These are phyloP conservation scores for Peromyscus leucopus DNA, from an alignment of 2,113 vertebrate genomes.

Conservation along the genomic window DNA sequence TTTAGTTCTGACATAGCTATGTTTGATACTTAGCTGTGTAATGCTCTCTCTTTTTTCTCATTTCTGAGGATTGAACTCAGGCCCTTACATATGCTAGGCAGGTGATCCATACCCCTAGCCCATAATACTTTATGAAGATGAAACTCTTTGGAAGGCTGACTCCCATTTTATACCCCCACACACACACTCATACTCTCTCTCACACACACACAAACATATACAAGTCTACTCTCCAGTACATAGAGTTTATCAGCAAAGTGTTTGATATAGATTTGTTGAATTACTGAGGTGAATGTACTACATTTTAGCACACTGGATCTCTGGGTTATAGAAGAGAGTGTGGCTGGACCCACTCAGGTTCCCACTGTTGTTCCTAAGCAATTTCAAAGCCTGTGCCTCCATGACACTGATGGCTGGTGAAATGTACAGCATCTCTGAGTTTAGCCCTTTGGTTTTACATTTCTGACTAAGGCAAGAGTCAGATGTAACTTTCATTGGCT, in stretches of 20 bases:
- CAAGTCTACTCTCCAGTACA: neutral
- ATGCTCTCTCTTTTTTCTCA: neutral
- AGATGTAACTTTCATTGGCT: neutral
- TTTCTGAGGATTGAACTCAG: neutral
- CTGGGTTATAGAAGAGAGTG: neutral
- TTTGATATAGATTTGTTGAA: slow-evolving; percentile 47
- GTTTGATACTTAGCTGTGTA: neutral
- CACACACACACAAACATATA: neutral
- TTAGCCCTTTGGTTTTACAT: neutral
- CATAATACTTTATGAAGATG: neutral
- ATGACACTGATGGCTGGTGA: neutral
- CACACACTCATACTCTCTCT: too few relatives aligned
- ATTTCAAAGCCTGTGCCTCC: neutral
- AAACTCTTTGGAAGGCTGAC: neutral
- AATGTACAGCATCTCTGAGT: neutral
- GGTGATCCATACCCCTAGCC: too few relatives aligned
- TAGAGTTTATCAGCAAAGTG: neutral
- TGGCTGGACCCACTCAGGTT: neutral
- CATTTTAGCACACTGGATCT: neutral
- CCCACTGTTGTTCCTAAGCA: neutral
- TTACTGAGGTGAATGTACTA: slow-evolving; percentile 1
- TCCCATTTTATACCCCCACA: neutral
- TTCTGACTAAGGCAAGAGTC: neutral
- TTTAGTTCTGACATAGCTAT: slow-evolving; percentile 28
- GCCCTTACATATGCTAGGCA: neutral